Conservation (phyloP, 2,797 vertebrate genomes). For the Caiman crocodilus region DNA sequence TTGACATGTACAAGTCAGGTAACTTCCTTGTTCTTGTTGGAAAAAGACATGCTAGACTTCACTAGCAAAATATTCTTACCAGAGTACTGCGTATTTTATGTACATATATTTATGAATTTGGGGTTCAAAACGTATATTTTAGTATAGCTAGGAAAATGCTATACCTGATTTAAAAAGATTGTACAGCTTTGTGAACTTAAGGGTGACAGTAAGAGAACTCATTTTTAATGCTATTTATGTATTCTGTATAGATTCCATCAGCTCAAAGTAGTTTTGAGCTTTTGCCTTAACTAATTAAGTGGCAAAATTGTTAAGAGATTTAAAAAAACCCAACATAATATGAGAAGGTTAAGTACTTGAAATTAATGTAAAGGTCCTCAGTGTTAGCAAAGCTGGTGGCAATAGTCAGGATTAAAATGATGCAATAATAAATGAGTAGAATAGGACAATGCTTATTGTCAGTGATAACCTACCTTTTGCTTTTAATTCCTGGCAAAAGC, state of each 20-base stretch:
- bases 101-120: background rate
- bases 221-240: background rate
- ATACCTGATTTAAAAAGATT: too few relatives aligned
- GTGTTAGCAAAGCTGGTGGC: background rate
- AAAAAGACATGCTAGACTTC: too few relatives aligned
- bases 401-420: background rate
- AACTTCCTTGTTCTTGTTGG: too few relatives aligned
- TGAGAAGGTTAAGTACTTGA: background rate
- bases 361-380: background rate
- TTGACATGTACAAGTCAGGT: too few relatives aligned
- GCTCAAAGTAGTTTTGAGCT: background rate
- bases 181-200: background rate
- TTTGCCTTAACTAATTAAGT: background rate
- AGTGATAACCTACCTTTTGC: background rate
- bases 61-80: background rate
- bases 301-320: background rate
- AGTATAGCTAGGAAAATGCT: too few relatives aligned
- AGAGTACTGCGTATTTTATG: background rate
- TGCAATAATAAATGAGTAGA: background rate
- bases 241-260: background rate
- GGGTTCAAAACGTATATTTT: too few relatives aligned
- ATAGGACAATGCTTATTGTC: background rate
- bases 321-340: background rate
- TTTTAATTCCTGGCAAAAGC: background rate
- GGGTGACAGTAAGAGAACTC: background rate